Evolutionary conservation across 1,140 invertebrate species (phyloP).

Genomic region (Drosophila nannoptera): DNA sequence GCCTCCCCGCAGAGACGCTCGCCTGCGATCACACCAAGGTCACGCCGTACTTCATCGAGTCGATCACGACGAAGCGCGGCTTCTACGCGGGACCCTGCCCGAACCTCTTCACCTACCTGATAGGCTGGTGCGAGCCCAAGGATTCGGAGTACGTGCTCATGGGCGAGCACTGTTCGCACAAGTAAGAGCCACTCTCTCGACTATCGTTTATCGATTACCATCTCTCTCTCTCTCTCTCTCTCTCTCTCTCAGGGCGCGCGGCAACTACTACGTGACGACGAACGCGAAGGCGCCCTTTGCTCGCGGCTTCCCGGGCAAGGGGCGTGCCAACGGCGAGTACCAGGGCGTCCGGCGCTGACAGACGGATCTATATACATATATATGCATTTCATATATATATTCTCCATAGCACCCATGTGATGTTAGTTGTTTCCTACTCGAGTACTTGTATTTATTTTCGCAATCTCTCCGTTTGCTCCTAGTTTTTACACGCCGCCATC

Average conservation of each 20-base stretch:
- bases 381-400: not conserved
- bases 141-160: constrained; percentile 89
- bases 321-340: constrained; percentile 70
- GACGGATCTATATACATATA: not conserved
- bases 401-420: constrained; percentile 64
- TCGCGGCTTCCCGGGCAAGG: constrained; percentile 87
- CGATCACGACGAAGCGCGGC: constrained; percentile 86
- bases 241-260: constrained; percentile 83
- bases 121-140: constrained; percentile 88
- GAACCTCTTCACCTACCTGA: constrained; percentile 88
- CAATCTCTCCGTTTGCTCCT: constrained; percentile 39
- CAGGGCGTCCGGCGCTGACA: constrained; percentile 69
- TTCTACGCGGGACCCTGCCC: constrained; percentile 91
- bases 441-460: constrained; percentile 58
- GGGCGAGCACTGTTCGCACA: constrained; percentile 88
- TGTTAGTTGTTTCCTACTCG: constrained; percentile 68
- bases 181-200: constrained; percentile 80
- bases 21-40: constrained; percentile 93
- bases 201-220: not conserved
- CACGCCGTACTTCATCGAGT: constrained; percentile 92
- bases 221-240: not conserved
- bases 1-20: constrained; percentile 83
- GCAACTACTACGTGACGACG: constrained; percentile 90
- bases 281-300: constrained; percentile 91
- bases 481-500: constrained; percentile 66